These are phyloP conservation scores for Eulithis prunata DNA, from an alignment of 2,888 invertebrate species.

Conservation along the genomic window DNA sequence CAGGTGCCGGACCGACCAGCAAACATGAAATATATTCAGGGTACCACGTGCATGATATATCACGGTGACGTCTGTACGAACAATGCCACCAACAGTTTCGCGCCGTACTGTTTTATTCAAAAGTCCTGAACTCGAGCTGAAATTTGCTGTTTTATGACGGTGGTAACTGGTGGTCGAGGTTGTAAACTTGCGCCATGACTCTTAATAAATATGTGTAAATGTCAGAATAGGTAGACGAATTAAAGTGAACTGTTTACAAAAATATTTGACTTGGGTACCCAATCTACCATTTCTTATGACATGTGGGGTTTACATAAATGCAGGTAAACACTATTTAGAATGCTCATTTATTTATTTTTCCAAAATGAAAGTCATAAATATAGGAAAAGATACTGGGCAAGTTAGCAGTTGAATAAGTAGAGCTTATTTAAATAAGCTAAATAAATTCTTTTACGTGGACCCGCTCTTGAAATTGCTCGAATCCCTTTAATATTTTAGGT, in stretches of 20 bases:
- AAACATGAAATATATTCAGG: constrained; percentile 69
- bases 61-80: constrained; percentile 58
- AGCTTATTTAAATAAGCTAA: constrained; percentile 32
- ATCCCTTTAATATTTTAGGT: constrained; percentile 36
- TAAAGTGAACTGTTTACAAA: neutral
- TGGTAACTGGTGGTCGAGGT: constrained; percentile 9
- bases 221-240: neutral
- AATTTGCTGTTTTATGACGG: constrained; percentile 42
- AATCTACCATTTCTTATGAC: too few relatives aligned
- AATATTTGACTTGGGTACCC: too few relatives aligned
- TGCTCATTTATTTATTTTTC: neutral
- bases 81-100: constrained; percentile 49
- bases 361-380: constrained; percentile 8
- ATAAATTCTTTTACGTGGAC: constrained; percentile 30
- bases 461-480: constrained; percentile 26
- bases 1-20: constrained; percentile 60
- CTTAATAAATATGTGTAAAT: constrained; percentile 8
- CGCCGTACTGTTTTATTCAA: constrained; percentile 42
- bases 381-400: constrained; percentile 4
- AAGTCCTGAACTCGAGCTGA: constrained; percentile 39
- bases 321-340: too few relatives aligned
- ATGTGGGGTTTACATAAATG: too few relatives aligned
- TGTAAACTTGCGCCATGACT: constrained; percentile 12
- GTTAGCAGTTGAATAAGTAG: constrained; percentile 23
- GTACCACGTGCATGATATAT: constrained; percentile 69